Percentiles rank a stretch among this genome's conserved stretches.
Evolutionary conservation across 1,140 invertebrate species (phyloP).

Genomic region (Drosophila hydei): DNA sequence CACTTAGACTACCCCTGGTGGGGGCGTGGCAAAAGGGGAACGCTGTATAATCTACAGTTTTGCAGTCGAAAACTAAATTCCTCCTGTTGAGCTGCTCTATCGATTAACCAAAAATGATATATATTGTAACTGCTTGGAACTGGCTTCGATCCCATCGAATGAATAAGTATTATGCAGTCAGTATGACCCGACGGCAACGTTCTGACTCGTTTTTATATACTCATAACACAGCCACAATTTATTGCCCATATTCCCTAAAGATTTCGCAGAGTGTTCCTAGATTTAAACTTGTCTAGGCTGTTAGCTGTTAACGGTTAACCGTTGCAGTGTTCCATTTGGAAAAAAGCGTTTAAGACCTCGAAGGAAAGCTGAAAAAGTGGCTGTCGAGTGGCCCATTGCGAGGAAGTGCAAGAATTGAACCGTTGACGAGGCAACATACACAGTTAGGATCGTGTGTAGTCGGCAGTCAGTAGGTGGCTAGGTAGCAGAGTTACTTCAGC

Average conservation of each 20-base stretch:
- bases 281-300: neutral
- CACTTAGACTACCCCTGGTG: no score
- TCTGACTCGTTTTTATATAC: no score
- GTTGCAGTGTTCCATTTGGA: conserved; percentile 52
- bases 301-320: conserved; percentile 41
- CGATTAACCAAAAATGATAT: no score
- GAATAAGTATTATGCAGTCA: no score
- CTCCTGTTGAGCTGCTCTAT: no score
- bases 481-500: neutral
- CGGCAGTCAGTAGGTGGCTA: conserved; percentile 44
- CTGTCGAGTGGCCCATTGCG: conserved; percentile 28
- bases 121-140: no score
- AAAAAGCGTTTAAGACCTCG: conserved; percentile 38
- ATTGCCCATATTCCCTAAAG: neutral
- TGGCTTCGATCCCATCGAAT: no score
- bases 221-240: no score
- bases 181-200: no score
- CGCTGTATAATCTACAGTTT: no score
- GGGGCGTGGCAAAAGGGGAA: no score
- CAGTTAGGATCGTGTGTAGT: conserved; percentile 53
- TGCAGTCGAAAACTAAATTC: no score
- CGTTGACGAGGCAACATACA: conserved; percentile 45
- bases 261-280: neutral
- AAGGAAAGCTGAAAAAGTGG: conserved; percentile 7
- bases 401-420: conserved; percentile 45